Evolutionary conservation across 2,113 vertebrate genomes (phyloP).

Genomic region (Sturnira hondurensis): DNA sequence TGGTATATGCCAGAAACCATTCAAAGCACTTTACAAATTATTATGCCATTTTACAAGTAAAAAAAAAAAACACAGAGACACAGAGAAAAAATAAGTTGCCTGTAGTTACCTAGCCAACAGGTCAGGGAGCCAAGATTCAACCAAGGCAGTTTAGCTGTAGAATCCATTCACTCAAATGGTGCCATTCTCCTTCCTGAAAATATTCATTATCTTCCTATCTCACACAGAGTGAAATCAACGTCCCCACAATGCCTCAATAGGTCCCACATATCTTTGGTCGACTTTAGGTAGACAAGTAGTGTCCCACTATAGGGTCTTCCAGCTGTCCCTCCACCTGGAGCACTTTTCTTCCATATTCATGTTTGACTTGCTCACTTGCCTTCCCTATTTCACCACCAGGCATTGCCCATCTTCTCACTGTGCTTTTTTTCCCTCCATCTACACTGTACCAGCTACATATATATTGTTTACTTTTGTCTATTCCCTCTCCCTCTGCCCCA

Average conservation of each 20-base stretch:
- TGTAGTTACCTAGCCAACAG: background rate
- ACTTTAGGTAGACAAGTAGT: background rate
- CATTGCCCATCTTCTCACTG: background rate
- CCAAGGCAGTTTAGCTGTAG: background rate
- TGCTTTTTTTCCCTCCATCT: background rate
- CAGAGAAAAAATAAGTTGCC: background rate
- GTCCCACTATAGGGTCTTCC: background rate
- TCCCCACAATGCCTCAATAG: no score
- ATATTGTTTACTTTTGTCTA: background rate
- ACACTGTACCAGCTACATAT: background rate
- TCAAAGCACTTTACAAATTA: background rate
- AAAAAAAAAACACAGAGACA: background rate
- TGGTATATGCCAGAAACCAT: background rate
- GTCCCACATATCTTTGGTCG: background rate
- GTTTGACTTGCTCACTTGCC: background rate
- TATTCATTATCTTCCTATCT: background rate
- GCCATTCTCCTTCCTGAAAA: background rate
- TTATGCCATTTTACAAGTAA: background rate
- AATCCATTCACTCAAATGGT: background rate
- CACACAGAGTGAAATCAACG: background rate
- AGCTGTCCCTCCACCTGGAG: background rate
- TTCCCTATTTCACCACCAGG: background rate
- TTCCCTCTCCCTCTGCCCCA: background rate
- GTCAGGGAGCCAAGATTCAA: background rate
- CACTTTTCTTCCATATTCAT: background rate